Evolutionary conservation across 1,140 invertebrate species (phyloP).

Genomic region (Neodiprion virginianus): DNA sequence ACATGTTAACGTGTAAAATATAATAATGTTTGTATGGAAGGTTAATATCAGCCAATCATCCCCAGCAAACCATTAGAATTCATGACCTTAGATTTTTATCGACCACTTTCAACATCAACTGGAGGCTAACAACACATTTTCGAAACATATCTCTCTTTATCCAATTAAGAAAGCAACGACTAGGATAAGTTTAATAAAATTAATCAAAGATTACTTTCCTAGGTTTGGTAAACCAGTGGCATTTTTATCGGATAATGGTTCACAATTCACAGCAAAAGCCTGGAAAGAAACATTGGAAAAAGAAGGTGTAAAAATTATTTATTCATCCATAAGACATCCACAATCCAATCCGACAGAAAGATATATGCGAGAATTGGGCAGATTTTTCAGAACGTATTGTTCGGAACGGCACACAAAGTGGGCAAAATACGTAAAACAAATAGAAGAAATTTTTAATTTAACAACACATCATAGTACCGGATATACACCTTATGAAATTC

Average conservation of each 20-base stretch:
- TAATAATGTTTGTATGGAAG: conserved; percentile 21
- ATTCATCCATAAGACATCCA: conserved; percentile 43
- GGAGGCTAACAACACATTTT: conserved; percentile 29
- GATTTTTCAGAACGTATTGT: conserved; percentile 40
- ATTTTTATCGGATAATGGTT: conserved; percentile 31
- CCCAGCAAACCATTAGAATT: conserved; percentile 24
- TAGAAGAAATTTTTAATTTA: background rate
- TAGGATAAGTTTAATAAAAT: conserved; percentile 23
- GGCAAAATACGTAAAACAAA: conserved; percentile 16
- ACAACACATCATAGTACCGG: background rate
- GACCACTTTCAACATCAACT: conserved; percentile 25
- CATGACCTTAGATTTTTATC: conserved; percentile 31
- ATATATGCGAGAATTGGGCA: conserved; percentile 41
- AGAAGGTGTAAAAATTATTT: conserved; percentile 29
- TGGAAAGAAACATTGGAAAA: conserved; percentile 31
- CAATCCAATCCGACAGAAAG: conserved; percentile 41
- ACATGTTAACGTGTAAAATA: conserved; percentile 30
- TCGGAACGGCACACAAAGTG: conserved; percentile 30
- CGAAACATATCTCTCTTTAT: conserved; percentile 39
- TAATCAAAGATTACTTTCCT: conserved; percentile 32
- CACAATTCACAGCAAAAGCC: conserved; percentile 28
- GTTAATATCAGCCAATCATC: conserved; percentile 16
- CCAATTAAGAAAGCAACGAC: conserved; percentile 36
- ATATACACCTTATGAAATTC: background rate
- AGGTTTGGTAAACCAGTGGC: conserved; percentile 20